Base-by-base conservation (phyloP, 2,797 vertebrate genomes). In the Lepus oiostolus region DNA sequence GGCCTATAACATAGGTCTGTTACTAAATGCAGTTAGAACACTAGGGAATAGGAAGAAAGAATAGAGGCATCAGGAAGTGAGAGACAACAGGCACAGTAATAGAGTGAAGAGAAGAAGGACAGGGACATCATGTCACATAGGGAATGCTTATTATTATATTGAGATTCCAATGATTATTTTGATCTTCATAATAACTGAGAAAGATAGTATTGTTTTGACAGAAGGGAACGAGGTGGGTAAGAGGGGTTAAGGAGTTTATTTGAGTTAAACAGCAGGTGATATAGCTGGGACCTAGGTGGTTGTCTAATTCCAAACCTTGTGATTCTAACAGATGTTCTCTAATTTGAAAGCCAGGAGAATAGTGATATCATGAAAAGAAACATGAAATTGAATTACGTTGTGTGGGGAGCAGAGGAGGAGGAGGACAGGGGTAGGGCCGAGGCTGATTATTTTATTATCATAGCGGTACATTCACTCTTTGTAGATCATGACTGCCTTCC, bases 281-380 rank as follows among this genome's bases (percentile, higher is more conserved):
- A 30, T 19, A 80, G 6, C 38, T 62, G 24, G 60, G 50, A 21
- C 52, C 68, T 14, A 28, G 26, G 35, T 67, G 30, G 2, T 54
- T 85, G 21, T 77, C 52, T 76, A 42, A 72, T 89, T 83, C 72
- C 52, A 92, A 85, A 82, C 26, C 72, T 58, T 65, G 28, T 26
- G 21, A 42, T 70, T 35, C 24, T 13, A 72, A 93, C 50, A 84
- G 65, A 13, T 65, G 30, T 42, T 91, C 91, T 94, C 67, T 70
- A 79, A 14, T 67, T 62, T 58, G 47, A 32, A 91, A 72, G 8
- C 21, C 74, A 75, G 58, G 54, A 76, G 19, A 88, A 35, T 26
- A n/a, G 72, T 11, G 30, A 24, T 47, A 30, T 8, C 7, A 13
- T 63, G 7, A 72, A 54, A 12, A 76, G 26, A 91, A 85, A 85